Conservation (phyloP, 2,888 invertebrate species). For the Amphipyra berbera region DNA sequence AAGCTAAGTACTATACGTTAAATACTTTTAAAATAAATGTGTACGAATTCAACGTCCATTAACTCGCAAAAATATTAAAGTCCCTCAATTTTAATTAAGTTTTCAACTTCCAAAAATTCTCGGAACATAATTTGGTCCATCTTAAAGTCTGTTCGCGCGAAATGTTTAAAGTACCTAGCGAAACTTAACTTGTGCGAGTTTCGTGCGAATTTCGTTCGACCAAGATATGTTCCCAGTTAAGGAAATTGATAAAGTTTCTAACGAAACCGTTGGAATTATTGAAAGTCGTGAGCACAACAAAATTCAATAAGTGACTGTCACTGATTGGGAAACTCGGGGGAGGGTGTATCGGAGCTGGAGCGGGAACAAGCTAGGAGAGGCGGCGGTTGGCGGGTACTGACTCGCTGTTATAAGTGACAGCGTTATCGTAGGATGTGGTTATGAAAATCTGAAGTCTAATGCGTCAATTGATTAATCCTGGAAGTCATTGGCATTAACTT, state of each 20-base stretch:
- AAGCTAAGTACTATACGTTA: too few species aligned
- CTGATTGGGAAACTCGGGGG: slow-evolving; percentile 79
- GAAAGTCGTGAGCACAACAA: slow-evolving; percentile 87
- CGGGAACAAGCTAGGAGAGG: background rate
- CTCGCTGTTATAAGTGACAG: too few species aligned
- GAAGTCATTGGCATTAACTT: too few species aligned
- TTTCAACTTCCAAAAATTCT: slow-evolving; percentile 44
- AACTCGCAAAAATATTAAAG: slow-evolving; percentile 33
- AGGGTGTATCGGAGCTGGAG: slow-evolving; percentile 47
- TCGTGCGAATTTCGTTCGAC: slow-evolving; percentile 62
- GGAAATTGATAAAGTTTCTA: slow-evolving; percentile 88
- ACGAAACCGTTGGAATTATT: slow-evolving; percentile 83
- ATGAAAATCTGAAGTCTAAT: too few species aligned
- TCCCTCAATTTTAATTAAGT: slow-evolving; percentile 42
- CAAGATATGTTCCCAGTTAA: slow-evolving; percentile 80
- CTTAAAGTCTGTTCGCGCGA: slow-evolving; percentile 30
- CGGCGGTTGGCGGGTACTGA: slow-evolving; percentile 14
- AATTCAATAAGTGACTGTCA: slow-evolving; percentile 89
- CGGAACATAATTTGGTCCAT: slow-evolving; percentile 45
- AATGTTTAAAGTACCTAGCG: slow-evolving; percentile 49
- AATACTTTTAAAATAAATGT: too few species aligned
- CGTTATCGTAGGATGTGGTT: too few species aligned
- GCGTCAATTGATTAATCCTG: too few species aligned
- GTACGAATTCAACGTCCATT: slow-evolving; percentile 16
- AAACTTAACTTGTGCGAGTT: slow-evolving; percentile 18